Conservation (phyloP, 1,140 invertebrate genomes). For the Zaprionus kolodkinae region DNA sequence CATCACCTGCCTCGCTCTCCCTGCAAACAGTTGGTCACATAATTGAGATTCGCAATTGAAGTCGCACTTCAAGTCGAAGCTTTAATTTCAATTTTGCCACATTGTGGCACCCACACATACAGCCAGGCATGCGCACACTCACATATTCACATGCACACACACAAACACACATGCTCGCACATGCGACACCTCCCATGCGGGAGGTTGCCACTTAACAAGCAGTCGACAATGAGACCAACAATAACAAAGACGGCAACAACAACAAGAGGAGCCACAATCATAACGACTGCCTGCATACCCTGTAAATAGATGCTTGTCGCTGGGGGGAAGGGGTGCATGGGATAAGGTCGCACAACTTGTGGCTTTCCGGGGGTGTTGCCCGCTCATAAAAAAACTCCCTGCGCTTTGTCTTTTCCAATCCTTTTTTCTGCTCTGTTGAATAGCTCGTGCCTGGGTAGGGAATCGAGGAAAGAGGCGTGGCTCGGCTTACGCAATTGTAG, state of each 20-base stretch:
- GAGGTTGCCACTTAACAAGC: constrained; percentile 55
- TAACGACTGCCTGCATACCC: constrained; percentile 21
- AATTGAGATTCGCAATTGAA: constrained; percentile 42
- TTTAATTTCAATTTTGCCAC: constrained; percentile 40
- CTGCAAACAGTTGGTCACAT: not conserved
- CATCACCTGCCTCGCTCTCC: not conserved
- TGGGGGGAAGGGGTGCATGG: not conserved
- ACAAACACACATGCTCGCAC: constrained; percentile 12
- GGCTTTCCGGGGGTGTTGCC: not conserved
- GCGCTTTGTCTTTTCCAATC: constrained; percentile 22
- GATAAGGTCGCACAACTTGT: not conserved
- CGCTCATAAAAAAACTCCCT: not conserved
- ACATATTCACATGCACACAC: not conserved
- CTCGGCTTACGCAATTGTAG: constrained; percentile 26
- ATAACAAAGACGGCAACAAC: constrained; percentile 25
- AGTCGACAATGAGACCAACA: constrained; percentile 6
- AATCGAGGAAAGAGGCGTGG: not conserved
- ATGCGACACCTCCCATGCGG: no score
- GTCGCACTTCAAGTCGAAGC: constrained; percentile 41
- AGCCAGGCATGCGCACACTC: not conserved
- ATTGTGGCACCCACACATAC: constrained; percentile 13
- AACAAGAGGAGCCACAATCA: constrained; percentile 12
- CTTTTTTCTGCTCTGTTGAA: constrained; percentile 9
- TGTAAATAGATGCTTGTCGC: constrained; percentile 2
- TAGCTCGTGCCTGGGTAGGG: not conserved